Base-by-base conservation (phyloP, 2,113 vertebrate genomes). In the Saguinus imperator region DNA sequence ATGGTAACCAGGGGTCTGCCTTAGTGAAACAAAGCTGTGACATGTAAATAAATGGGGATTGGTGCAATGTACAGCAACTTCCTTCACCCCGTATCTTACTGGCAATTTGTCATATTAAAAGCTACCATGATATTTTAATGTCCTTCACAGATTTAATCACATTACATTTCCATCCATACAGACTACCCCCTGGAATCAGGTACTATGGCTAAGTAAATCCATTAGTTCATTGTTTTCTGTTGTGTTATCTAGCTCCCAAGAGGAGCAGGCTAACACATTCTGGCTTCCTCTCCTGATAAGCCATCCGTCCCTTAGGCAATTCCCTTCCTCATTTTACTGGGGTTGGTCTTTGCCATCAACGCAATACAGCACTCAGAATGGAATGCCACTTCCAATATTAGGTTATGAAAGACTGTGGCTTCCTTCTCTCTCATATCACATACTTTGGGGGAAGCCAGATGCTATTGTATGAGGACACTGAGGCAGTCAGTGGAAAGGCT, bases 1-100 rank as follows among this genome's bases (percentile, higher is more conserved):
- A 97, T 98, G 97, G 98, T 94, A 98, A 98, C 97, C 0, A 95
- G 89, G 84, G 76, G 35, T 93, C 92, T 97, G 76, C 92, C 96
- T 87, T 97, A 94, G 70, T 94, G 93, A 92, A 91, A 92, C 84
- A 96, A 97, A 96, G 95, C 94, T 66, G 57, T 93, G 94, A 95
- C 97, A 86, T 96, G 86, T 89, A 96, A 98, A 98, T 72, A 87
- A 94, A 98, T 35, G 48, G 32, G 18, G 13, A 66, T 29, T 1
- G 48, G 64, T 43, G 81, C 35, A 64, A 70, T 52, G 55, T n/a
- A 27, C 23, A 21, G 70, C n/a, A 70, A 57, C 10, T 58, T 25
- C 48, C 64, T 66, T 83, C 43, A 11, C 18, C 32, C 55, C 27
- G 1, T 52, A 48, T 87, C 29, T 88, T 21, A 72, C 58, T 43